phyloP scores from a whole-genome alignment of 2,888 invertebrate species.

The Drosophila atroscutellata region DNA sequence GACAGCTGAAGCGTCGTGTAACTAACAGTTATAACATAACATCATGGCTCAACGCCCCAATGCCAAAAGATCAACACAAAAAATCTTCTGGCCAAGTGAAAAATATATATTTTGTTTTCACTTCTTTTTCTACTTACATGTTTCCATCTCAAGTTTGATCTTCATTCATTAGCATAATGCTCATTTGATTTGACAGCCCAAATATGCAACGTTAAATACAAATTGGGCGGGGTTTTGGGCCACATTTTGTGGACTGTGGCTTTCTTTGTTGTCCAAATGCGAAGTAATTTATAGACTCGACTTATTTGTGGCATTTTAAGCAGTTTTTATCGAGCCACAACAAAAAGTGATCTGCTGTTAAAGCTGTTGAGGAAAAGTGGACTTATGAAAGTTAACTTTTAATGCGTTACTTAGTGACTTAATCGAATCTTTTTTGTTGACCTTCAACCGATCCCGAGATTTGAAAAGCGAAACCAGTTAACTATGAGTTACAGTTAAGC shows the following conservation, averaged over 20 bases:
- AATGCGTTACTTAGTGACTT: not conserved
- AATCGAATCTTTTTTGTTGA: slow-evolving; percentile 9
- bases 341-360: slow-evolving; percentile 9
- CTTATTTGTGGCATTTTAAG: slow-evolving; percentile 18
- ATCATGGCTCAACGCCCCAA: slow-evolving; percentile 56
- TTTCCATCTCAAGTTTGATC: slow-evolving; percentile 55
- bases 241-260: slow-evolving; percentile 26
- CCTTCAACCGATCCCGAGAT: not conserved
- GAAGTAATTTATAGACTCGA: slow-evolving; percentile 27
- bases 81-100: slow-evolving; percentile 8
- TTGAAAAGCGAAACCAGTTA: slow-evolving; percentile 1
- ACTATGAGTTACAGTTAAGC: not conserved
- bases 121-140: slow-evolving; percentile 26
- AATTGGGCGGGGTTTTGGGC: slow-evolving; percentile 28
- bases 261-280: slow-evolving; percentile 58
- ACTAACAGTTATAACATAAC: slow-evolving; percentile 66
- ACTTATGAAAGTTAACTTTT: slow-evolving; percentile 13
- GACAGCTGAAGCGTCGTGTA: slow-evolving; percentile 51
- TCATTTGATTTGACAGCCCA: slow-evolving; percentile 64
- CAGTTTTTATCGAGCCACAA: slow-evolving; percentile 15
- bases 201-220: slow-evolving; percentile 41
- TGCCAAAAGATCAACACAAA: not conserved
- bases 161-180: slow-evolving; percentile 70
- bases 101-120: slow-evolving; percentile 42
- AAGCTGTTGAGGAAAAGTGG: not conserved